phyloP scores from a whole-genome alignment of 2,888 invertebrate species.

The Metopia argyrocephala region DNA sequence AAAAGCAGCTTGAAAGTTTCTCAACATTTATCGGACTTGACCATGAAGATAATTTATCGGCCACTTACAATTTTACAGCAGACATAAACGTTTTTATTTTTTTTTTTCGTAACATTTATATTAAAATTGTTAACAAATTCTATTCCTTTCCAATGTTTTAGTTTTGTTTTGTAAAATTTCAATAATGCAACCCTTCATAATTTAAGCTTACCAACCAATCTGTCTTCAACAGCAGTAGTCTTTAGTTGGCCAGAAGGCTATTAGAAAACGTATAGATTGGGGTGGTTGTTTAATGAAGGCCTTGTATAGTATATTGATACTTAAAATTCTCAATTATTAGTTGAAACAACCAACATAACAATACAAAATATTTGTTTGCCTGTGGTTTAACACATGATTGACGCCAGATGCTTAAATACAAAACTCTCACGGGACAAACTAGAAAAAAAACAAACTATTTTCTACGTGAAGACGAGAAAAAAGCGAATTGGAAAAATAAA shows the following conservation, averaged over 20 bases:
- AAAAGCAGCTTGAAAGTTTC: too few species aligned
- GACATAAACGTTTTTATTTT: too few species aligned
- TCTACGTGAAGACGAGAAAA: background rate
- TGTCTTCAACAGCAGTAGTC: background rate
- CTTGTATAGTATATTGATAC: slow-evolving; percentile 9
- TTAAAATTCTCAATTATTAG: slow-evolving; percentile 36
- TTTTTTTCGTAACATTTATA: too few species aligned
- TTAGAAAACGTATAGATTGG: background rate
- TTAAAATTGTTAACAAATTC: too few species aligned
- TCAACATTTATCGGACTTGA: too few species aligned
- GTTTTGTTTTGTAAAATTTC: too few species aligned
- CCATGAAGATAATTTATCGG: too few species aligned
- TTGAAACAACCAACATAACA: slow-evolving; percentile 34
- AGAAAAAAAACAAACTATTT: background rate
- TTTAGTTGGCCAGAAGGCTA: background rate
- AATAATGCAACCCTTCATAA: too few species aligned
- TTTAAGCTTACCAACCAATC: background rate
- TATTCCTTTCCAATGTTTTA: too few species aligned
- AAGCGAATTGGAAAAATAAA: slow-evolving; percentile 26
- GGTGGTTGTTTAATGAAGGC: background rate
- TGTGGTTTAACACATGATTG: slow-evolving; percentile 68
- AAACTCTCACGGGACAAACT: slow-evolving; percentile 46
- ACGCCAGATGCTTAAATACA: slow-evolving; percentile 58
- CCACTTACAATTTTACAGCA: too few species aligned
- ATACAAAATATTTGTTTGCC: slow-evolving; percentile 30